Base-by-base conservation (phyloP, 2,888 invertebrate genomes). In the Sinelater perroti region DNA sequence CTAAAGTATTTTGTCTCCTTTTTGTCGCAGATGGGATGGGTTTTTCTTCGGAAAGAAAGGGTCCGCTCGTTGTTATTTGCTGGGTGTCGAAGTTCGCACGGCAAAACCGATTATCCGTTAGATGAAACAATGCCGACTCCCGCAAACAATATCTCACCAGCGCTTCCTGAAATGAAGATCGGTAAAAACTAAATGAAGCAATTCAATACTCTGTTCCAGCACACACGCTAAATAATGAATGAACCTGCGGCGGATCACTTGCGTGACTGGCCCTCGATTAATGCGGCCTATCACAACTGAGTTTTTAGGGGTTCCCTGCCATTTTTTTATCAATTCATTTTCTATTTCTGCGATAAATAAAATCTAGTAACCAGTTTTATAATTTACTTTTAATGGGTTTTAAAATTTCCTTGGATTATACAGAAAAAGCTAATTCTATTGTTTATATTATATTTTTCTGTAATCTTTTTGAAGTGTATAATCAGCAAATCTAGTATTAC, bases 11-110 rank as follows among this genome's bases (percentile, higher is more conserved):
- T 66, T 65, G 64, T 64, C 64, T 66, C 56, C 59, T 53, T 60
- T 58, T 58, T 58, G 55, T 54, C 51, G 45, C 31, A 56, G 45
- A 53, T 44, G 54, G 54, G 62, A 61, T 57, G 46, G 58, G 65
- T 59, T 65, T 66, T 60, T 60, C 55, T 56, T 55, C 49, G 28
- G 45, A 46, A 52, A 53, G 58, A 62, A 62, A 64, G 56, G 47
- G 56, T 36, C 46, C 56, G 35, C 46, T 54, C 57, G 62, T 60
- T 60, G 61, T 65, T 65, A 65, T 65, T 65, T 63, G 64, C 58
- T 60, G 53, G 63, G 62, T 57, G 62, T 63, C 60, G 62, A 64
- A 66, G 61, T 66, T 66, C 66, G 64, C 65, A 66, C 65, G 56
- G 62, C 61, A 64, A 63, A 64, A 61, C 61, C 65, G 65, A 66